Evolutionary conservation across 2,888 invertebrate genomes (phyloP).

Genomic region (Melolontha melolontha): DNA sequence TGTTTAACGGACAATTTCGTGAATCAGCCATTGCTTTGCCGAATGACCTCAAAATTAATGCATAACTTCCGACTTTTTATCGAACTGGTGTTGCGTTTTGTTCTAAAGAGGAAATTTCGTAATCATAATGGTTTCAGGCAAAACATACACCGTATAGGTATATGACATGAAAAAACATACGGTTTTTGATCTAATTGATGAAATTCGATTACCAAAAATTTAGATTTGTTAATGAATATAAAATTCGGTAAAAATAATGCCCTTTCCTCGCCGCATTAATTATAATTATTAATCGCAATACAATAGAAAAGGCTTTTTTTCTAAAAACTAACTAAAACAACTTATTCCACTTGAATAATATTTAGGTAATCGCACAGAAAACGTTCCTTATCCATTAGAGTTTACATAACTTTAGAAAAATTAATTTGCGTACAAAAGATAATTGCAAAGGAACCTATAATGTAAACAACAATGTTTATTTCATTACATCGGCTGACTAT

Average conservation of each 20-base stretch:
- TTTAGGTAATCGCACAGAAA: neutral
- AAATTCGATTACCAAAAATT: no score
- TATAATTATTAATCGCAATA: no score
- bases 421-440: no score
- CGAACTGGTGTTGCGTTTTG: constrained; percentile 31
- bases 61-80: constrained; percentile 43
- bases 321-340: neutral
- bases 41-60: constrained; percentile 43
- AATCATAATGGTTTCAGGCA: constrained; percentile 13
- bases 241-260: no score
- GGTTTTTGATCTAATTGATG: neutral
- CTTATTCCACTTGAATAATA: neutral
- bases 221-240: no score
- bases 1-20: constrained; percentile 23
- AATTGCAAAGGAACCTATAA: no score
- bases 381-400: neutral
- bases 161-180: neutral
- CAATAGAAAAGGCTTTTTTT: no score
- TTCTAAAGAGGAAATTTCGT: constrained; percentile 40
- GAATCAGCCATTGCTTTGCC: constrained; percentile 34
- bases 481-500: no score
- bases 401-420: no score
- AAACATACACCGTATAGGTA: neutral
- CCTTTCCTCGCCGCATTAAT: no score
- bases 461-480: no score